Evolutionary conservation across 2,888 invertebrate genomes (phyloP), one percentile per base, ranked within the genome.

Genomic region (Nemoura dubitans): DNA sequence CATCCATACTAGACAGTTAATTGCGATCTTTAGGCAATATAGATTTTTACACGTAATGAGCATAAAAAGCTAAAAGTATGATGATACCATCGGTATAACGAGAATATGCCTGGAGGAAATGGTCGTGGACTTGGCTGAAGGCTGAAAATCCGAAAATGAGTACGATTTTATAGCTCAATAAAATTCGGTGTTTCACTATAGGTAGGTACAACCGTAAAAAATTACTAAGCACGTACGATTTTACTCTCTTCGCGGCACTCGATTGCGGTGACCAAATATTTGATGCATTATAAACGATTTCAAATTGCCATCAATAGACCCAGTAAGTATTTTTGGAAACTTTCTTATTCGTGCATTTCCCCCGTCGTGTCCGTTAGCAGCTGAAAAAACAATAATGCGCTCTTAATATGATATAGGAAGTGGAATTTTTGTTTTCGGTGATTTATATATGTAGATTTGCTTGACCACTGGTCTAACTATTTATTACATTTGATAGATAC

Each of bases 41-140:
- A 59, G 59, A 59, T 59, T 59, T 59, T 59, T 59, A 59, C 59
- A 59, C 59, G 59, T 59, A 59, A 59, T 59, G 59, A 59, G 21
- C 59, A 59, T 59, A 59, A 59, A 59, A 59, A 59, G 59, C 21
- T 59, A 21, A 59, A 59, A 59, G 59, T 59, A 59, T 59, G 59
- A 59, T 59, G 59, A 59, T 59, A 59, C 59, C 21, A 59, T 59
- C 59, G 59, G 2, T 10, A n/a, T n/a, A n/a, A 36, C 5, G 36
- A 6, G 36, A 36, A 36, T 36, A 36, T 36, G 36, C 36, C 36
- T 10, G 10, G 59, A 10, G 14, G 59, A 59, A 21, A 59, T 21
- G 59, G 59, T 21, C 21, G 21, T 59, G 21, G 59, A 59, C 59
- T 1, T 59, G 21, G 59, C 59, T 59, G 59, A 59, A 59, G 59